Evolutionary conservation across 53 echinoderm and acorn worm genomes (phyloP).

Genomic region (Crossaster papposus): DNA sequence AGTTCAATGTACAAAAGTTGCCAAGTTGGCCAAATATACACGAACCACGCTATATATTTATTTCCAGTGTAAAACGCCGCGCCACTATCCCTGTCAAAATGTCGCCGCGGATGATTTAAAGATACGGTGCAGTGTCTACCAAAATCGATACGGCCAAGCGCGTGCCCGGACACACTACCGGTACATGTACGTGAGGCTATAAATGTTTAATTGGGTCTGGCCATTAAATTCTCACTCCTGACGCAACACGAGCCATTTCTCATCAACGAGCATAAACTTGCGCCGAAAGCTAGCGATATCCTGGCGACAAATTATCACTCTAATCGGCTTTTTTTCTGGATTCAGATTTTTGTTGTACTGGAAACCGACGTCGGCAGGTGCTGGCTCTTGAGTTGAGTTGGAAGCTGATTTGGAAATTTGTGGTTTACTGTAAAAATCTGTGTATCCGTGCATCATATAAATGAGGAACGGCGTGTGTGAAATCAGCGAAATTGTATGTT

Average conservation of each 20-base stretch:
- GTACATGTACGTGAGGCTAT: constrained; percentile 4
- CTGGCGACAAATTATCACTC: constrained; percentile 14
- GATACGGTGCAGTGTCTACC: not conserved
- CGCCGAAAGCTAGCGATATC: constrained; percentile 9
- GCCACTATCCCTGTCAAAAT: not conserved
- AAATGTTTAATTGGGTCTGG: constrained; percentile 14
- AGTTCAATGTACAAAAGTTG: not conserved
- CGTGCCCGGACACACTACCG: not conserved
- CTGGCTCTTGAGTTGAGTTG: not conserved
- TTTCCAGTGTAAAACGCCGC: not conserved
- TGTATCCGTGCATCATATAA: too few species aligned
- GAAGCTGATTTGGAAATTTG: too few species aligned
- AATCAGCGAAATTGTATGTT: too few species aligned
- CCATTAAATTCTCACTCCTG: constrained; percentile 13
- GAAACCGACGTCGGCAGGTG: not conserved
- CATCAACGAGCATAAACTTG: not conserved
- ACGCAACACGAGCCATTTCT: not conserved
- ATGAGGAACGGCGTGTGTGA: too few species aligned
- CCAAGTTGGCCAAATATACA: not conserved
- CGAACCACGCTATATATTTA: not conserved
- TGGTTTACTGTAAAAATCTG: too few species aligned
- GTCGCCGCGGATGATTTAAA: not conserved
- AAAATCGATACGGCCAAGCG: not conserved
- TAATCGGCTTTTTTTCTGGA: not conserved
- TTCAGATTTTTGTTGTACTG: not conserved